A percentile compares a stretch with the other conserved stretches of the same genome.
Evolutionary conservation across 1,140 invertebrate genomes (phyloP).

Genomic region (Heliconius hewitsoni): DNA sequence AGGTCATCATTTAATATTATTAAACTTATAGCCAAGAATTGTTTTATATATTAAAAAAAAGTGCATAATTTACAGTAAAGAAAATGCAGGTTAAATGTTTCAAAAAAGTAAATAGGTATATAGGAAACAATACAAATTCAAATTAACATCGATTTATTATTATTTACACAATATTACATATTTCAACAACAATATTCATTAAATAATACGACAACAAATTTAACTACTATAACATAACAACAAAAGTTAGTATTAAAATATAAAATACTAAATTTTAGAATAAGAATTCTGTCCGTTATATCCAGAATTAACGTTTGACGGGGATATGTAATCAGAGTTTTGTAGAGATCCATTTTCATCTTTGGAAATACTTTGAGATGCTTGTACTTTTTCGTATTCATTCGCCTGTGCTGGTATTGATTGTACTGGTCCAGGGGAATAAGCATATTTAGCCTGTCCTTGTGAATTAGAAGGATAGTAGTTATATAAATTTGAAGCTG

Average conservation of each 20-base stretch:
- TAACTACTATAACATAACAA: neutral
- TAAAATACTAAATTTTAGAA: slow-evolving; percentile 26
- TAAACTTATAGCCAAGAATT: neutral
- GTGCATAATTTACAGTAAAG: neutral
- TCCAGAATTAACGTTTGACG: slow-evolving; percentile 47
- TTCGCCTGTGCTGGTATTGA: slow-evolving; percentile 37
- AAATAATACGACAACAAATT: slow-evolving; percentile 17
- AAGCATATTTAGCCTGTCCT: slow-evolving; percentile 56
- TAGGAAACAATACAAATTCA: neutral
- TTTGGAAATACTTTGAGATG: slow-evolving; percentile 52
- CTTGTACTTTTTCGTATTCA: slow-evolving; percentile 68
- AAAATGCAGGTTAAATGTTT: neutral
- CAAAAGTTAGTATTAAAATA: neutral
- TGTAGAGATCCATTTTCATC: slow-evolving; percentile 60
- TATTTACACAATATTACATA: neutral
- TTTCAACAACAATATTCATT: neutral
- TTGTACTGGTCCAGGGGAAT: slow-evolving; percentile 50
- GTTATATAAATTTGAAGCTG: slow-evolving; percentile 69
- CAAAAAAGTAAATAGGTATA: neutral
- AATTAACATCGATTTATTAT: neutral
- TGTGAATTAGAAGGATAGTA: slow-evolving; percentile 72
- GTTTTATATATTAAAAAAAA: neutral
- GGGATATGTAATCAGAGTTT: slow-evolving; percentile 56
- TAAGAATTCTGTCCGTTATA: slow-evolving; percentile 32
- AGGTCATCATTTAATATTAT: slow-evolving; percentile 1